Conservation (phyloP, 2,113 vertebrate species). For the Cochlearius cochlearius region DNA sequence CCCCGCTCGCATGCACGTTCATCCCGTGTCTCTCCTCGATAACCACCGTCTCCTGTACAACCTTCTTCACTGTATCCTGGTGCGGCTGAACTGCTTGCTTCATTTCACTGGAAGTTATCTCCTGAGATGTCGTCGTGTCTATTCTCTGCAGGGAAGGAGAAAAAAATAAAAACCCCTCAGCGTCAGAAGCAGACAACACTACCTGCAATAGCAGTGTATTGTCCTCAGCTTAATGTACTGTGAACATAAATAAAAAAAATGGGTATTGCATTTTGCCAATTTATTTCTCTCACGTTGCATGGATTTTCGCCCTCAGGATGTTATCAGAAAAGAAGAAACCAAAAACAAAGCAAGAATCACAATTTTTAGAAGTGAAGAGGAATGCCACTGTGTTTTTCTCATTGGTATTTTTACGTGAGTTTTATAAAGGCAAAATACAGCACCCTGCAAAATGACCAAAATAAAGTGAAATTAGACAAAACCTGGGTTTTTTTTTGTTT, state of each 20-base stretch:
- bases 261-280: slow-evolving; percentile 24
- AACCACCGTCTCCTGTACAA: slow-evolving; percentile 71
- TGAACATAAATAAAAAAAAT: not conserved
- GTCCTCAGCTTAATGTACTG: not conserved
- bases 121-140: slow-evolving; percentile 60
- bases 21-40: slow-evolving; percentile 75
- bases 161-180: not conserved
- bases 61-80: slow-evolving; percentile 62
- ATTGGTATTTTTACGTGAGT: not conserved
- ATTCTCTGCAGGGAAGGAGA: slow-evolving; percentile 64
- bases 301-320: not conserved
- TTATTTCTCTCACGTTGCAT: not conserved
- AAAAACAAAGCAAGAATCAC: not conserved
- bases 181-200: not conserved
- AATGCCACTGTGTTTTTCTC: not conserved
- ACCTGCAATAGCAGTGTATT: not conserved
- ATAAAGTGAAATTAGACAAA: not conserved
- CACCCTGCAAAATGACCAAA: slow-evolving; percentile 8
- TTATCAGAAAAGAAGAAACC: not conserved
- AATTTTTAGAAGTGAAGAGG: not conserved
- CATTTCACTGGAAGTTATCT: slow-evolving; percentile 39
- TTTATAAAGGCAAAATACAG: slow-evolving; percentile 45
- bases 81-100: slow-evolving; percentile 37
- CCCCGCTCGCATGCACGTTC: slow-evolving; percentile 70
- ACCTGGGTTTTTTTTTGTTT: not conserved